Conservation (phyloP, 2,113 vertebrate species). For the Burhinus bistriatus region DNA sequence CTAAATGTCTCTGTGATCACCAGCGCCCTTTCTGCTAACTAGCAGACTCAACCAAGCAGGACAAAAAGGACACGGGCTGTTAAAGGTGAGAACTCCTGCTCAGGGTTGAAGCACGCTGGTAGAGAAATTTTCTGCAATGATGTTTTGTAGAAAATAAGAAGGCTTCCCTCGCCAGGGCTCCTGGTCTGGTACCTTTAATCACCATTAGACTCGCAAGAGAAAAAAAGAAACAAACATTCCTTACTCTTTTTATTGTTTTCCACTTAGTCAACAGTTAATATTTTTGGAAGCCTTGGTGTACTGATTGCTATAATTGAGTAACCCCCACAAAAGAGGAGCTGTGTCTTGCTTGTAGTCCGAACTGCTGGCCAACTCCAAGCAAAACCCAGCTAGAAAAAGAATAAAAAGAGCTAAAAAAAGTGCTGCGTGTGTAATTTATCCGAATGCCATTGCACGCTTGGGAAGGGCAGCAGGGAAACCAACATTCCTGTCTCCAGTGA, state of each 20-base stretch:
- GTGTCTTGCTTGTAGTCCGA: not conserved
- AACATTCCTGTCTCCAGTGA: slow-evolving; percentile 55
- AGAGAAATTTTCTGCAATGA: not conserved
- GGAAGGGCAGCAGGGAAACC: slow-evolving; percentile 44
- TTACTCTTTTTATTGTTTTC: not conserved
- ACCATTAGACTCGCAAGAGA: not conserved
- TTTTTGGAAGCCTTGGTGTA: not conserved
- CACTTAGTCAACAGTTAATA: not conserved
- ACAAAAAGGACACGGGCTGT: not conserved
- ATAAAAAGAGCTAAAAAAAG: not conserved
- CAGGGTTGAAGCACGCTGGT: not conserved
- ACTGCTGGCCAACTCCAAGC: not conserved
- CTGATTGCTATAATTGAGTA: not conserved
- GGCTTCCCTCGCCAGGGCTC: not conserved
- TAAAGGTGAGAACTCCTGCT: not conserved
- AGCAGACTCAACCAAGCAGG: not conserved
- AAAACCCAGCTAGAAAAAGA: not conserved
- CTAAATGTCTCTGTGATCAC: not conserved
- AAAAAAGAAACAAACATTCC: not conserved
- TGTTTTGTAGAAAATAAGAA: not conserved
- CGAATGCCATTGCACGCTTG: not conserved
- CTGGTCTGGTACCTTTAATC: not conserved
- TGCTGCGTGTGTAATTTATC: slow-evolving; percentile 7
- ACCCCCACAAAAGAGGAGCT: not conserved
- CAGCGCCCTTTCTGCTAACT: not conserved